Evolutionary conservation across 2,797 vertebrate species (phyloP), one percentile per base, ranked within the genome.

Genomic region (Sebastes reedi): DNA sequence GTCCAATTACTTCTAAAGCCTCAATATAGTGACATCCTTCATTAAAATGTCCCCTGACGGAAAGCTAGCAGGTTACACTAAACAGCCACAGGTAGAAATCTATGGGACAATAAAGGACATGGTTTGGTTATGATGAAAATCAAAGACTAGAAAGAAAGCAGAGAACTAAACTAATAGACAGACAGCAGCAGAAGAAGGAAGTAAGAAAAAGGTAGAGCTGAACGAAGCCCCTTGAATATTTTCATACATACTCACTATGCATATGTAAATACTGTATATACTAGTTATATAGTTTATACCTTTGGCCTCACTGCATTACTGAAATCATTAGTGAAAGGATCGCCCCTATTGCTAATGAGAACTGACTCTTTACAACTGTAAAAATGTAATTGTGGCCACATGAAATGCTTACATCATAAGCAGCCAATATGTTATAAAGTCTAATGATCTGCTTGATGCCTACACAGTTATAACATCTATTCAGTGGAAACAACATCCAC

Each of bases 131-230:
- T 27, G 68, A 67, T 71, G 60, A 79, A 68, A 76, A 79, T 77
- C 55, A 20, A 85, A 78, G 20, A 85, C 73, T 71, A 86, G 68
- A 82, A 79, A 82, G 14, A 89, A 67, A 74, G 62, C 39, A 65
- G 30, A 75, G 9, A 75, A 80, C 72, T 77, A 83, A 74, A 80
- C 79, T 67, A 66, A 67, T 22, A 82, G 62, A 32, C 76, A 83
- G 81, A 91, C 88, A 91, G 89, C 74, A 83, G 85, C 87, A 81
- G 83, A 52, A 84, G 67, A 75, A 24, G 50, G 34, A 82, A 84
- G 80, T 4, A 55, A 74, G 66, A 79, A 72, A 71, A 61, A 24
- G 50, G 27, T 84, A 29, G 55, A 75, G 32, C 39, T 52, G 55
- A 27, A 87, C 4, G 2, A 10, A 62, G 65, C 58, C 20, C 54